A percentile compares a stretch with the other conserved stretches of the same genome.
Conservation (phyloP, 2,797 vertebrate genomes). For the Leucoraja ocellata region DNA sequence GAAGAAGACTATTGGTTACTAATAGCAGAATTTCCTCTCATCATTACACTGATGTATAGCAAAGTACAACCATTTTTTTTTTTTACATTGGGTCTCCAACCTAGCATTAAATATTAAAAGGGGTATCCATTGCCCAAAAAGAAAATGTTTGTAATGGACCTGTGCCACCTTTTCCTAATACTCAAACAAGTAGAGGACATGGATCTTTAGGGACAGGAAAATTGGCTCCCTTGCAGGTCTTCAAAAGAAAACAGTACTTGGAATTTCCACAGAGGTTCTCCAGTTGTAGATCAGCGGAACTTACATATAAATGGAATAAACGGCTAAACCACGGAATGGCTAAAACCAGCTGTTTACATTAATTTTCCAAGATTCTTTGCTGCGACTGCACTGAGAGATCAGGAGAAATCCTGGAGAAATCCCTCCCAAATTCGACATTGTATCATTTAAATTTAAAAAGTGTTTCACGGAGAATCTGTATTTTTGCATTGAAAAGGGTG, state of each 20-base stretch:
- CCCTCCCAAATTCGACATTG: neutral
- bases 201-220: neutral
- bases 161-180: neutral
- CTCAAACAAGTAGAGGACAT: neutral
- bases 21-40: neutral
- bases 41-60: neutral
- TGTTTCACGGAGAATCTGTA: too few species aligned
- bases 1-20: too few species aligned
- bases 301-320: neutral
- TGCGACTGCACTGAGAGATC: neutral
- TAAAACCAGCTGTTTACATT: neutral
- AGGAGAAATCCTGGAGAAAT: neutral
- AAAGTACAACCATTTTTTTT: neutral
- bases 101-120: neutral
- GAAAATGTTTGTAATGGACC: neutral
- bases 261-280: conserved; percentile 35
- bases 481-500: neutral
- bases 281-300: neutral
- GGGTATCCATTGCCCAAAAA: neutral
- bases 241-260: conserved; percentile 22
- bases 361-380: neutral
- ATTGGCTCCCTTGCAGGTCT: conserved; percentile 1
- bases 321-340: neutral
- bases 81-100: neutral
- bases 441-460: neutral